These are phyloP conservation scores for western clawed frog (Xenopus tropicalis) DNA, from an alignment of 2,113 vertebrate species.

Conservation along the genomic window UCB_Xtro_10.0 CM004446.2:137100501-137101000, in stretches of 20 bases:
- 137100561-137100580: no score
- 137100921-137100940: not conserved
- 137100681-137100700: constrained; percentile 65
- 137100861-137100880: not conserved
- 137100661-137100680: constrained; percentile 61
- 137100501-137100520: no score
- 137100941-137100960: constrained; percentile 54
- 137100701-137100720: constrained; percentile 64
- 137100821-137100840: constrained; percentile 58
- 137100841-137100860: constrained; percentile 66
- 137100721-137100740: constrained; percentile 56
- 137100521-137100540: no score
- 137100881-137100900: no score
- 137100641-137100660: constrained; percentile 62
- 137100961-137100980: constrained; percentile 61
- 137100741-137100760: constrained; percentile 63
- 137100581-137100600: constrained; percentile 17
- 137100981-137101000: constrained; percentile 58
- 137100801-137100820: no score
- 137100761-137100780: constrained; percentile 49
- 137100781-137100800: no score
- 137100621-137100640: constrained; percentile 59
- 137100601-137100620: constrained; percentile 58
- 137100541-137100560: no score
- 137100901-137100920: not conserved